These are phyloP conservation scores for Aphaenogaster ashmeadi DNA, from an alignment of 1,140 invertebrate species.

Conservation along the genomic window DNA sequence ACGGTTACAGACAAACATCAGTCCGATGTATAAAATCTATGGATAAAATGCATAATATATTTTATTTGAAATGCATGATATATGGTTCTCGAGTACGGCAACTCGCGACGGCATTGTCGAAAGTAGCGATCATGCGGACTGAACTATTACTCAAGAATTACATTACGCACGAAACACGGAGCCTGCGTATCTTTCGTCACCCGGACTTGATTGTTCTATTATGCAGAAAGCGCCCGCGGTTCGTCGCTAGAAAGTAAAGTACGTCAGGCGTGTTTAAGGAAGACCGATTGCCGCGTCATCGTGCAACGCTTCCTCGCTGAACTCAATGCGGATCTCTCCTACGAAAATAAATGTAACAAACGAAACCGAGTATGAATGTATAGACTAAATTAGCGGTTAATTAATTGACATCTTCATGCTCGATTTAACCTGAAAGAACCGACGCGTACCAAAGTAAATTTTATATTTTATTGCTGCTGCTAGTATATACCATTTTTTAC, in stretches of 20 bases:
- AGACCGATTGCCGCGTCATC: conserved; percentile 67
- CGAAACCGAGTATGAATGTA: conserved; percentile 12
- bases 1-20: conserved; percentile 69
- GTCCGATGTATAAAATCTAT: conserved; percentile 5
- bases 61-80: background rate
- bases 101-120: conserved; percentile 4
- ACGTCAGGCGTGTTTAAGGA: conserved; percentile 43
- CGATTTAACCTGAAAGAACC: conserved; percentile 1
- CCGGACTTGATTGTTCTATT: conserved; percentile 70
- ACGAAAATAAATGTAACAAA: conserved; percentile 46
- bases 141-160: conserved; percentile 68
- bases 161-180: conserved; percentile 43
- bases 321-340: conserved; percentile 17
- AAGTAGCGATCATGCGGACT: conserved; percentile 42
- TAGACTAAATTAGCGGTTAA: conserved; percentile 27
- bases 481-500: background rate
- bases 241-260: conserved; percentile 71
- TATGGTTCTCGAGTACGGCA: background rate
- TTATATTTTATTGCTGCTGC: conserved; percentile 1
- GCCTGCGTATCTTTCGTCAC: conserved; percentile 68
- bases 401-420: conserved; percentile 50
- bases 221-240: conserved; percentile 59
- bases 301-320: conserved; percentile 49
- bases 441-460: background rate
- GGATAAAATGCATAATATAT: background rate